Evolutionary conservation across 2,888 invertebrate species (phyloP), one percentile per base, ranked within the genome.

Genomic region (Ophion ellenae): DNA sequence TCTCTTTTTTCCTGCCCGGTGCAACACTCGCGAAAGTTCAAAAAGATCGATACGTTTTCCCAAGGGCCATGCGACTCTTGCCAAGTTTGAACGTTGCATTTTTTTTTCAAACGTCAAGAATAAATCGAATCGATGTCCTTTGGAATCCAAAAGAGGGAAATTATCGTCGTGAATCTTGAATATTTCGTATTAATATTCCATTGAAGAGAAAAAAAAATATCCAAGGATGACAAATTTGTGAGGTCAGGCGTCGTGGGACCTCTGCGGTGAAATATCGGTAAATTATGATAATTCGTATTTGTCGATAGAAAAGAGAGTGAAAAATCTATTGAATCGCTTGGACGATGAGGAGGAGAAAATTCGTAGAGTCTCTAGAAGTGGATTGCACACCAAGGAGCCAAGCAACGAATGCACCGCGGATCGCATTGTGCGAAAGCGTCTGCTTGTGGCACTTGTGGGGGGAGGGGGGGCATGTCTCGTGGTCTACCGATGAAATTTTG

Each of bases 261-360:
- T 28, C 24, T 20, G 28, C 20, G 6, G 67, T 79, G 63, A 83
- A 57, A 80, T 74, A 86, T 83, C 69, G 85, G 69, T 32, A 47
- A 83, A 83, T 86, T 86, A 86, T 86, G 85, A 11, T 83, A 86
- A 86, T 86, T 74, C 14, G 11, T 70, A 14, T 69, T 78, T 82
- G 53, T 40, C 36, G 24, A 71, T 59, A 28, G 66, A 24, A 61
- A 69, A 63, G 47, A 17, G 66, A 47, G n/a, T 64, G 75, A 75
- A 66, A 76, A 69, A 28, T 78, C 17, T 32, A 75, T 84, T 69
- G 79, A 84, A 75, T 81, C 64, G 61, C 73, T 74, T 73, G 66
- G 71, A 75, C 85, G 83, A 83, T 83, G 82, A 80, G 69, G 74
- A 74, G 59, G 78, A 78, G 76, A 81, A 83, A 86, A 84, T 75